Conservation (phyloP, 1,140 invertebrate species). For the Andrena cerasifolii region DNA sequence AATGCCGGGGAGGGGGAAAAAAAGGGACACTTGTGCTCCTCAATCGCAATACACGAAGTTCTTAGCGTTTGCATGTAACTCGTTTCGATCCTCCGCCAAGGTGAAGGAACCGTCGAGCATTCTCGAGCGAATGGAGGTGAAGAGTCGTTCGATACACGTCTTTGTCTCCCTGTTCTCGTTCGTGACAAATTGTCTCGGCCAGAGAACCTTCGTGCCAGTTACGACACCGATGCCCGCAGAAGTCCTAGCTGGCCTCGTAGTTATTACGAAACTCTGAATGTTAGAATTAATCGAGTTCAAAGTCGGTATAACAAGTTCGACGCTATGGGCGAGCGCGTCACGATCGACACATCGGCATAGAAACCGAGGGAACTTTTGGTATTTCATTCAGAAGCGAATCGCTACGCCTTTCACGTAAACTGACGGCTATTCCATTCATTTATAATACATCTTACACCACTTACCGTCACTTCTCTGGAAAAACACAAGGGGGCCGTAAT, state of each 20-base stretch:
- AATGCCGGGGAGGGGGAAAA: background rate
- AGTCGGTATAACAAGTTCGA: background rate
- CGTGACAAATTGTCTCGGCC: constrained; percentile 65
- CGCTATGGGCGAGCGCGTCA: no score
- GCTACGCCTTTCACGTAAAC: no score
- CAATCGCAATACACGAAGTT: background rate
- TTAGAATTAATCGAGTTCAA: background rate
- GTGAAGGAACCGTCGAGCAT: constrained; percentile 71
- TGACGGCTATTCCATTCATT: no score
- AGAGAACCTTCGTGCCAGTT: constrained; percentile 56
- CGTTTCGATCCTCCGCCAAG: constrained; percentile 44
- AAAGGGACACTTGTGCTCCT: background rate
- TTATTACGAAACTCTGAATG: background rate
- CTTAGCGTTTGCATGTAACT: background rate
- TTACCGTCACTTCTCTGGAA: no score
- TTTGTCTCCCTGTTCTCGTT: constrained; percentile 57
- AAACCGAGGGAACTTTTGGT: no score
- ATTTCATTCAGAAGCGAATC: no score
- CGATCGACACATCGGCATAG: no score
- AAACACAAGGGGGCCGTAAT: no score
- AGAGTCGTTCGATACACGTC: constrained; percentile 67
- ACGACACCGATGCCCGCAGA: constrained; percentile 7
- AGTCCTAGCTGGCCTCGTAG: background rate
- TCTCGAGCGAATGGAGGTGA: constrained; percentile 64
- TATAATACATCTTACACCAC: no score